Base-by-base conservation (phyloP, 2,797 vertebrate species). In the Anas capensis region DNA sequence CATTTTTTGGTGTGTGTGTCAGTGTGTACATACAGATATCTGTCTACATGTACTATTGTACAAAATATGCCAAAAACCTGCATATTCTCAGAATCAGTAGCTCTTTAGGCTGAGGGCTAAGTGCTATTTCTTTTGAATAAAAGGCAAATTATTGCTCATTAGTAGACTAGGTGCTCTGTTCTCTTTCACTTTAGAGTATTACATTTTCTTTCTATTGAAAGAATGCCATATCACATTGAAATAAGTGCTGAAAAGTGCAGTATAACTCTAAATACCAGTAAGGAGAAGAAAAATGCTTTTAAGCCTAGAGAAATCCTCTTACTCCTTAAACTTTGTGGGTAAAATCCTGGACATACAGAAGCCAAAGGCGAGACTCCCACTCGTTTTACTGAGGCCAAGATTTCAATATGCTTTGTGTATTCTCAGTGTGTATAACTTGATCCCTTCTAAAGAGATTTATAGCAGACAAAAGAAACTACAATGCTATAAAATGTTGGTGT, bases 61-160 rank as follows among this genome's bases (percentile, higher is more conserved):
- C 23, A 48, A 79, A 94, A 82, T 68, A 53, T 77, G 29, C 33
- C 53, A 60, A 90, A 80, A 91, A 40, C 8, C 33, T 73, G 16
- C 13, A 73, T 11, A 58, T 90, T 53, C 62, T 92, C 60, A 84
- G 90, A 96, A 82, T 73, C 53, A 83, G 62, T 79, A 88, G 44
- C 51, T 66, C 77, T 77, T 92, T 64, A 76, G 76, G 21, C 72
- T 92, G 58, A 60, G 73, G 73, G 64, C 33, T 91, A 91, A 96
- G 80, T 66, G 64, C 58, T 76, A 79, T 88, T 96, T 82, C 80
- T 89, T 2, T 4, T 53, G 64, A 90, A 92, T 72, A 77, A 61
- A 91, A 42, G 44, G 36, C 70, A 90, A 84, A 96, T 93, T 91
- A 70, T 77, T 70, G 70, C 64, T 95, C 82, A 90, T 83, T 90